Percentiles rank a stretch among this genome's conserved stretches.
Conservation (phyloP, 1,140 invertebrate genomes). For the Brachionus angularis region DNA sequence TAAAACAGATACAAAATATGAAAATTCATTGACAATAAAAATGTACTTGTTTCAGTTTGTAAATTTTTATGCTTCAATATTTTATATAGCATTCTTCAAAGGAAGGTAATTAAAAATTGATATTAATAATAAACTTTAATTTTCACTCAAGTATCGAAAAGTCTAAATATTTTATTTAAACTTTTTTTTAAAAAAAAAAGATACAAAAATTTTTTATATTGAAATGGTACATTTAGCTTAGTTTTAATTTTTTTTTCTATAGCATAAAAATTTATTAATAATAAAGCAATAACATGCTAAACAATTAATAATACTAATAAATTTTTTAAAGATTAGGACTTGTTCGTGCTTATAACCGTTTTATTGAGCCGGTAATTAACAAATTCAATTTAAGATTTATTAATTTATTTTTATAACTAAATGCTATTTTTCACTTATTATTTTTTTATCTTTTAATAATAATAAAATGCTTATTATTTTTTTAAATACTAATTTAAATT, state of each 20-base stretch:
- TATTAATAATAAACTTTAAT: background rate
- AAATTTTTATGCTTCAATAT: slow-evolving; percentile 96
- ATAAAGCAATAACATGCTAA: slow-evolving; percentile 3
- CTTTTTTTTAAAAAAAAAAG: background rate
- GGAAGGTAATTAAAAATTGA: slow-evolving; percentile 63
- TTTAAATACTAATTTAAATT: slow-evolving; percentile 23
- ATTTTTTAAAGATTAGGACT: slow-evolving; percentile 10
- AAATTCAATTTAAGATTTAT: too few species aligned
- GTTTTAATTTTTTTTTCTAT: too few species aligned
- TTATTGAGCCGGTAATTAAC: slow-evolving; percentile 33
- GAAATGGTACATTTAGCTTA: slow-evolving; percentile 47
- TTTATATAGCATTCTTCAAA: slow-evolving; percentile 97
- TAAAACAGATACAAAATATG: slow-evolving; percentile 88
- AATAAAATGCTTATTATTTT: background rate
- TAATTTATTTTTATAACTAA: too few species aligned
- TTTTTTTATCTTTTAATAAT: background rate
- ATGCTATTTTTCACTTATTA: background rate
- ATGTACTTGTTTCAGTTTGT: slow-evolving; percentile 96
- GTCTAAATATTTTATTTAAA: background rate
- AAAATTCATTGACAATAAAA: slow-evolving; percentile 90
- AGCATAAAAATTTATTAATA: slow-evolving; percentile 7
- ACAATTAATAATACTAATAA: too few species aligned
- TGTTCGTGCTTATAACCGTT: slow-evolving; percentile 22
- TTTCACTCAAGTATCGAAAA: background rate
- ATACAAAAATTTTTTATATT: too few species aligned